These are phyloP conservation scores for Motacilla tschutschensis DNA, from an alignment of 2,113 vertebrate genomes.

Conservation along the genomic window DNA sequence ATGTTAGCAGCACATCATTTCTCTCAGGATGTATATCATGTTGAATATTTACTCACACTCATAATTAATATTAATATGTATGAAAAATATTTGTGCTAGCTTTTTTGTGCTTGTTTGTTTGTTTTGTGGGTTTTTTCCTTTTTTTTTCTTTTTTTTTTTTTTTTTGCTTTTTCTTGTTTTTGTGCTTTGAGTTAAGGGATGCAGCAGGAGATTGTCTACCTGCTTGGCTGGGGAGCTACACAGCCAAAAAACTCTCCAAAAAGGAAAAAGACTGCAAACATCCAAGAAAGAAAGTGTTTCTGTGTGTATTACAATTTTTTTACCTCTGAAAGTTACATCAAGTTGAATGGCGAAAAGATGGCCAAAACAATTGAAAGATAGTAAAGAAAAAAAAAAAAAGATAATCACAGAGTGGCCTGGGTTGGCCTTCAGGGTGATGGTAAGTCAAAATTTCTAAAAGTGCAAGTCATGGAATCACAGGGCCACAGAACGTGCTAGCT, in stretches of 20 bases:
- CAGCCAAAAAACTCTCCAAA: neutral
- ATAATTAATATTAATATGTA: neutral
- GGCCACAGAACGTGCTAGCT: neutral
- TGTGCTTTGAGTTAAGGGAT: neutral
- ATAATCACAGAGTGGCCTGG: neutral
- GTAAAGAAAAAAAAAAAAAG: neutral
- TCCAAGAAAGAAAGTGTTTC: neutral
- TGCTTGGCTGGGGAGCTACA: neutral
- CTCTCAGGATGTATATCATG: neutral
- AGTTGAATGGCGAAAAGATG: neutral
- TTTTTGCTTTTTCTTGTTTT: rapidly evolving
- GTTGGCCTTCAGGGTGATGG: neutral
- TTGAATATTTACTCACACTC: neutral
- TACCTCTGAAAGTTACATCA: neutral
- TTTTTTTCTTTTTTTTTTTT: too few species aligned
- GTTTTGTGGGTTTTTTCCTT: neutral
- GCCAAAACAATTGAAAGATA: neutral
- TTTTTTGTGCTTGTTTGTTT: neutral
- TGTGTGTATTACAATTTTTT: neutral
- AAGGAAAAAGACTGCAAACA: neutral
- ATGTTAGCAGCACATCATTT: neutral
- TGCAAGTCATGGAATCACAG: neutral
- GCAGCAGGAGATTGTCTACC: rapidly evolving
- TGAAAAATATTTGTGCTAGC: neutral
- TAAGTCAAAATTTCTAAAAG: neutral